Evolutionary conservation across 2,113 vertebrate genomes (phyloP), one percentile per base, ranked within the genome.

Genomic region (Hemicordylus capensis): DNA sequence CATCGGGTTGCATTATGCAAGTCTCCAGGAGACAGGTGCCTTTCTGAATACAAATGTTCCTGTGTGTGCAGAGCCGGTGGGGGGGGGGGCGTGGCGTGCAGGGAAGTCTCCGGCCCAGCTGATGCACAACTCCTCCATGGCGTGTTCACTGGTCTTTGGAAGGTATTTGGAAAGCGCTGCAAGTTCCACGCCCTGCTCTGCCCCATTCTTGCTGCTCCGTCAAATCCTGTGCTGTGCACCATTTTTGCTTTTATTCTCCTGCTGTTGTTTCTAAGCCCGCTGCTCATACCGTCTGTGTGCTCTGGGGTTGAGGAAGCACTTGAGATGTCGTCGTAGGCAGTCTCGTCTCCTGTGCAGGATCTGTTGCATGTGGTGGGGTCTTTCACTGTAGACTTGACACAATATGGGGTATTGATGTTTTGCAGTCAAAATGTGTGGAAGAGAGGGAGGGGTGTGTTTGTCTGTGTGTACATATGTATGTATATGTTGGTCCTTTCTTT

Each of bases 1-100:
- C 44, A 44, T n/a, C n/a, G 63, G 39, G 1, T 80, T 44, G 51
- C 6, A 14, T 67, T 66, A 66, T 31, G 80, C 89, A 48, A 39
- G 87, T 64, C 81, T 15, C 89, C 48, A 44, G 66, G 79, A 37
- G 46, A 56, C 24, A 69, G 75, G 28, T 77, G 56, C 61, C 56
- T 75, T 64, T 81, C 83, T 88, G 90, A 74, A 81, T 79, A 76
- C 87, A 66, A 56, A 67, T 80, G 54, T 63, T 79, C 81, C 76
- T 77, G 20, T 82, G 20, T 82, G 66, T 69, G 80, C 86, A 31
- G 34, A 70, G 51, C 66, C 56, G 42, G 66, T 70, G 66, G 66
- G n/a, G n/a, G n/a, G n/a, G n/a, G n/a, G n/a, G n/a, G n/a, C n/a
- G n/a, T n/a, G n/a, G 56, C 19, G 54, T 72, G 66, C 39, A 72